Evolutionary conservation across 2,113 vertebrate genomes (phyloP), one percentile per base, ranked within the genome.

Genomic region (Marmota flaviventris): DNA sequence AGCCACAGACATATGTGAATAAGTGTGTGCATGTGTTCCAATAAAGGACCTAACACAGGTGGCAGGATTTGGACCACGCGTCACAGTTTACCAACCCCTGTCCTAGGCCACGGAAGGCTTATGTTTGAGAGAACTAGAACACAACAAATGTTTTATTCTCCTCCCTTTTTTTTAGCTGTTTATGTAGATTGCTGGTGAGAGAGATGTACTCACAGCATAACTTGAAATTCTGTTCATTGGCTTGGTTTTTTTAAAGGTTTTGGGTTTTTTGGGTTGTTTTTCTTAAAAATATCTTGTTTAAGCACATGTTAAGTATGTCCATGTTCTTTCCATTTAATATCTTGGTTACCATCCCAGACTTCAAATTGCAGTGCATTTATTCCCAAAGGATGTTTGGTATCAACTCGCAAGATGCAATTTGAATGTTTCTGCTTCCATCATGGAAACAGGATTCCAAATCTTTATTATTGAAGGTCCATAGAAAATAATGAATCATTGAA

Each of bases 311-410:
- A 94, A 96, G 85, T 93, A 48, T 84, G 65, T 91, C 81, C 96
- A 91, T 94, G 85, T 89, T 97, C 94, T 96, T 98, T 96, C 91
- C 93, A 94, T 97, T 97, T 95, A 91, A 84, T 97, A 65, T 96
- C 86, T 97, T 97, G 95, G 97, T 98, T 96, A 89, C 93, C 83
- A 97, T 97, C 97, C 96, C 96, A 97, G 97, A 97, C 96, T 95
- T 93, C 85, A 97, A 95, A 98, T 94, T 96, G 79, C 75, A 89
- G 86, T 53, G 95, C 95, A 96, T 97, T 95, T 95, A 94, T 97
- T 84, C 97, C 95, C 89, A 95, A 87, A 97, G 79, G 96, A 96
- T 93, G 70, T 94, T 97, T 95, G 96, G 84, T 97, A 96, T 96
- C 96, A 96, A 63, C 90, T 95, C 96, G 93, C 92, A 94, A 90